Evolutionary conservation across 1,140 invertebrate species (phyloP), one percentile per base, ranked within the genome.

Genomic region (Hesperophylax magnus): DNA sequence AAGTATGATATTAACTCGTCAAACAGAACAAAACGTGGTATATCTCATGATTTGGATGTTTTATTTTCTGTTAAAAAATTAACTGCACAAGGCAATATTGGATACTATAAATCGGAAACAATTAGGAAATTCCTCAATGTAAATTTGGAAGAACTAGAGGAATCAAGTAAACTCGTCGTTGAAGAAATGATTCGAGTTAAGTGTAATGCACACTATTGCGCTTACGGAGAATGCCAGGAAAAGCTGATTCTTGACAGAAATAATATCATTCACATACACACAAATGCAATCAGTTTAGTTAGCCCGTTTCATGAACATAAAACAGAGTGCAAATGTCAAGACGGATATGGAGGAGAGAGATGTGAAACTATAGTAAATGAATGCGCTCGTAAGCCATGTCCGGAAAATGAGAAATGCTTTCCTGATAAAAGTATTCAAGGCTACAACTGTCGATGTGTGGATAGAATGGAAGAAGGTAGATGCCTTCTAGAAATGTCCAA

Each of bases 211-310:
- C 92, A 91, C 60, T 92, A 92, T 67, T 98, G 96, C 87, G 87
- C 92, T 3, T 92, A 93, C 84, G 97, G 97, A 1, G 91, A 94
- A 17, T 98, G 97, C 87, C 91, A 94, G 53, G 95, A 97, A 84
- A 91, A 91, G 71, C 91, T 97, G 22, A 86, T 92, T 24, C 88
- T 98, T 15, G 93, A 96, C 79, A 89, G 92, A n/a, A 90, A 91
- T 3, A 90, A 92, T 61, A 91, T 95, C 6, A 91, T 93, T 39
- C 92, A 93, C 1, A 91, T 95, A 11, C 91, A 93, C 0, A 95
- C 95, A 0, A 94, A 96, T 82, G 91, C 94, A 0, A 92, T 92
- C 54, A 96, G 95, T 84, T 97, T 96, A 87, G 96, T 97, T 94
- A 94, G 3, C 94, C 96, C 0, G 6, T 90, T 91, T 14, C 96